Base-by-base conservation (phyloP, 2,797 vertebrate genomes). In the Botia kubotai region DNA sequence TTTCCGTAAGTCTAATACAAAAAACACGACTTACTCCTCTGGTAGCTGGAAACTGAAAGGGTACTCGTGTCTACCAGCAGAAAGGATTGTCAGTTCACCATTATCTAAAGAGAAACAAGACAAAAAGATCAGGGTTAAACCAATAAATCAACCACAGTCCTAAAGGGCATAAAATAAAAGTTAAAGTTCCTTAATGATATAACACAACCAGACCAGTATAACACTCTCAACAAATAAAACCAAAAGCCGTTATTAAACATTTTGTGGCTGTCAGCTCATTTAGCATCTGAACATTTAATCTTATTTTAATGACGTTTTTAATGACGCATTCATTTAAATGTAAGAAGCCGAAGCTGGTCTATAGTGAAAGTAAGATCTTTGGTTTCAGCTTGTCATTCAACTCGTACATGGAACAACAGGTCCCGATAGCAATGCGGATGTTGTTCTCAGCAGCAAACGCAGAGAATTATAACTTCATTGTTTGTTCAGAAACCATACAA, bases 31-130 rank as follows among this genome's bases (percentile, higher is more conserved):
- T 95, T 87, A 96, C 95, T 96, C 95, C 81, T 95, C 94, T 0
- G 98, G 97, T 62, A 99, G 93, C 92, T 97, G 97, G 88, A 99
- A 99, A 84, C 96, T 97, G 92, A 99, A 99, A 0, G 96, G 96
- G 84, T 96, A 99, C 80, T 98, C 97, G 0, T 99, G 97, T 86
- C 84, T 94, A 73, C 98, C 98, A 0, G 97, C 95, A 16, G 93
- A 90, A 84, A 99, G 94, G 53, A 94, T 75, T 0, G 94, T 95
- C 58, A 91, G 58, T n/a, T 95, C 95, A 0, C 96, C 95, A 0
- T 96, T 94, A 90, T 97, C 88, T 93, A 89, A 72, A 50, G 3
- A 50, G 12, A 7, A 72, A 55, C 57, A 53, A 63, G 10, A 46
- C 10, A 71, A 48, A 70, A 6, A 77, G 16, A 77, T 81, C 14